Percentiles rank a stretch among this genome's conserved stretches.
phyloP scores from a whole-genome alignment of 2,888 invertebrate species.

The Melipona beecheii region DNA sequence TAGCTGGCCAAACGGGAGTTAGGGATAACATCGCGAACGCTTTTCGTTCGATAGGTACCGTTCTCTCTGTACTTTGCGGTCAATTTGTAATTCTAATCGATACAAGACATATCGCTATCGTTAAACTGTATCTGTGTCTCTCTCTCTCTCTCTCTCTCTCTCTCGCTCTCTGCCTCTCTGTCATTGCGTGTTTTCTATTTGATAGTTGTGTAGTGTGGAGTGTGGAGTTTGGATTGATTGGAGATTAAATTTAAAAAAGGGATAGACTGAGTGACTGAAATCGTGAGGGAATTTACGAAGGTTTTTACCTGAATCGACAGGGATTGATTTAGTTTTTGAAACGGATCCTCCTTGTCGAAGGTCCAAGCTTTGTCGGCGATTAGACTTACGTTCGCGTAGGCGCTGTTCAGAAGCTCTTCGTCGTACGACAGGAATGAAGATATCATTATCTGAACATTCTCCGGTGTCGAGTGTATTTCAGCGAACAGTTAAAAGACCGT shows the following conservation, averaged over 20 bases:
- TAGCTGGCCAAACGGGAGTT: constrained; percentile 87
- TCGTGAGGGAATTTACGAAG: neutral
- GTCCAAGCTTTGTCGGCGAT: constrained; percentile 80
- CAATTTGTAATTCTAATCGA: constrained; percentile 57
- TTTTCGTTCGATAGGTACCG: constrained; percentile 80
- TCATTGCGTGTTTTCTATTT: too few relatives aligned
- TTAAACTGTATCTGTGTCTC: neutral
- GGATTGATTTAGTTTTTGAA: constrained; percentile 78
- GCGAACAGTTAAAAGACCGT: constrained; percentile 16
- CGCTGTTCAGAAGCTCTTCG: constrained; percentile 79
- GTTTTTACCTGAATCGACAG: constrained; percentile 79
- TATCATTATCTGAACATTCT: constrained; percentile 79
- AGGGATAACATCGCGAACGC: constrained; percentile 88
- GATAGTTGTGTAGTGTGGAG: too few relatives aligned
- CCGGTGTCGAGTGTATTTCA: constrained; percentile 50
- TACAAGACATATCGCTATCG: neutral
- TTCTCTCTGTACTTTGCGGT: constrained; percentile 70
- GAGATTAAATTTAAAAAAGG: neutral
- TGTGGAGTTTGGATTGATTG: too few relatives aligned
- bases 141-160: too few relatives aligned
- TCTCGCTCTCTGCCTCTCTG: too few relatives aligned
- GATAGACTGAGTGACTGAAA: neutral
- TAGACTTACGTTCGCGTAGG: constrained; percentile 80
- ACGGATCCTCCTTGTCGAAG: constrained; percentile 75
- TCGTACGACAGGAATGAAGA: constrained; percentile 76